Percentiles rank a stretch among this genome's conserved stretches.
phyloP scores from a whole-genome alignment of 2,113 vertebrate genomes.

The Bubalus kerabau region DNA sequence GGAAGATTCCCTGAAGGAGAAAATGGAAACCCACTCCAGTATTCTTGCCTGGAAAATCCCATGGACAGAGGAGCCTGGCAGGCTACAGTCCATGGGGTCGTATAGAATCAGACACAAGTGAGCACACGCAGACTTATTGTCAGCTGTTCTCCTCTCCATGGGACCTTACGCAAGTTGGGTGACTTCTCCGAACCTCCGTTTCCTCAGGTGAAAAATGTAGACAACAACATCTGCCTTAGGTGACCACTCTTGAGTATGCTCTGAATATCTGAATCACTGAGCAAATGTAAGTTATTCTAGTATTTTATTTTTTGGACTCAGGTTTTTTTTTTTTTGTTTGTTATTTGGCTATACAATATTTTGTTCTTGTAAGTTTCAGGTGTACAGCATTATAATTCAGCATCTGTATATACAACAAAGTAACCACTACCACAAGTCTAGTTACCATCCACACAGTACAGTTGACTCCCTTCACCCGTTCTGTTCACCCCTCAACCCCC shows the following conservation, averaged over 20 bases:
- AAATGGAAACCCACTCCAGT: not conserved
- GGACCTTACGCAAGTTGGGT: not conserved
- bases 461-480: not conserved
- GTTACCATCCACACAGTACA: not conserved
- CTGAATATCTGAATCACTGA: not conserved
- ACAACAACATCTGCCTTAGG: not conserved
- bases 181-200: not conserved
- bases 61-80: not conserved
- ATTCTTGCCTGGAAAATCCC: not conserved
- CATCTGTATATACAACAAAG: not conserved
- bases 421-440: not conserved
- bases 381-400: not conserved
- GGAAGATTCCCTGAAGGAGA: not conserved
- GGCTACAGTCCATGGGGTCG: not conserved
- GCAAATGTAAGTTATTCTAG: not conserved
- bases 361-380: not conserved
- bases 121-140: not conserved
- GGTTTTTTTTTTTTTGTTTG: not conserved
- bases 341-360: not conserved
- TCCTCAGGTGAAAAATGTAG: not conserved
- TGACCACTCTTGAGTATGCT: not conserved
- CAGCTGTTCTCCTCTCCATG: not conserved
- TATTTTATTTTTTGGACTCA: not conserved
- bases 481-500: not conserved
- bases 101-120: not conserved